Evolutionary conservation across 2,888 invertebrate genomes (phyloP).

Genomic region (Oegoconia quadripuncta): DNA sequence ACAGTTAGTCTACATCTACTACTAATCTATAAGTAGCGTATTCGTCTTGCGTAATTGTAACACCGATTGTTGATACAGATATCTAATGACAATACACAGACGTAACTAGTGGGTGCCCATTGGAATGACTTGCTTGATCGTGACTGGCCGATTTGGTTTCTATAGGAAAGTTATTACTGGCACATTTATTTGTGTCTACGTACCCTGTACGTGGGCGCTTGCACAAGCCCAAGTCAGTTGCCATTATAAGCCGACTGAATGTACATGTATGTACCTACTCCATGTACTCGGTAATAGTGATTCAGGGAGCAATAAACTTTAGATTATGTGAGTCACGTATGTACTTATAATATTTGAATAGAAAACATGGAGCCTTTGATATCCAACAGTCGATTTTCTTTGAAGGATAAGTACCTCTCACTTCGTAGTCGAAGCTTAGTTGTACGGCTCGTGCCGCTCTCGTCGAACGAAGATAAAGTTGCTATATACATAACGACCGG

Average conservation of each 20-base stretch:
- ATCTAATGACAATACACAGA: conserved; percentile 35
- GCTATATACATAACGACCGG: no score
- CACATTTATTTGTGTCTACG: conserved; percentile 71
- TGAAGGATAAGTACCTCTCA: no score
- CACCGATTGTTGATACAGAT: conserved; percentile 30
- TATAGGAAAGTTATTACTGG: conserved; percentile 72
- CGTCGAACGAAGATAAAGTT: no score
- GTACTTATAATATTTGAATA: conserved; percentile 12
- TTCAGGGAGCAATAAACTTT: conserved; percentile 60
- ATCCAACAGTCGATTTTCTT: background rate
- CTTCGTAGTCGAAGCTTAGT: no score
- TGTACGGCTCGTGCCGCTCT: no score
- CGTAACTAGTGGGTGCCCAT: conserved; percentile 22
- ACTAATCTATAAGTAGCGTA: no score
- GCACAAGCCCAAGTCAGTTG: conserved; percentile 57
- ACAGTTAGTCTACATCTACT: no score
- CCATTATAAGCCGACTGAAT: conserved; percentile 36
- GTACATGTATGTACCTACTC: conserved; percentile 5
- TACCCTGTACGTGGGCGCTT: conserved; percentile 73
- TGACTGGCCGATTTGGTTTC: conserved; percentile 72
- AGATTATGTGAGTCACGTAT: conserved; percentile 42
- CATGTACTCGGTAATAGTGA: conserved; percentile 36
- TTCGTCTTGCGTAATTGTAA: background rate
- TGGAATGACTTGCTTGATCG: conserved; percentile 49
- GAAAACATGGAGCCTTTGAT: background rate